Evolutionary conservation across 2,113 vertebrate genomes (phyloP), one percentile per base, ranked within the genome.

Genomic region (Hippolais icterina): DNA sequence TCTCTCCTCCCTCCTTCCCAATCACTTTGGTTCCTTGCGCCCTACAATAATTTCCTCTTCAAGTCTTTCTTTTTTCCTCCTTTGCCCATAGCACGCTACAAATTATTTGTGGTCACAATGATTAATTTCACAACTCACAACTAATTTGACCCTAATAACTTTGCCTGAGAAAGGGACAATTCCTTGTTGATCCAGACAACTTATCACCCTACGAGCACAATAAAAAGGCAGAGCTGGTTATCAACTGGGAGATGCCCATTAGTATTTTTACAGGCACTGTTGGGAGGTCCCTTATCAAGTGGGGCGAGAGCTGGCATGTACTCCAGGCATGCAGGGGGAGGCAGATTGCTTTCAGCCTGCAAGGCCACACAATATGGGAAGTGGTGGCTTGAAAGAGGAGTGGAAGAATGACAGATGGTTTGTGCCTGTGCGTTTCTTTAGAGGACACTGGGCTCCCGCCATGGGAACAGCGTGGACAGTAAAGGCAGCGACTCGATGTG

Each of bases 301-400:
- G 3, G 83, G 65, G 85, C 78, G 72, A 88, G 90, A 81, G 82
- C 4, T 92, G 95, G 85, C 91, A 83, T 89, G 76, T 71, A 91
- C 42, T 82, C 66, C 77, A 96, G 85, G 87, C 92, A 94, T 39
- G 75, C 47, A 68, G 78, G 79, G 93, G 78, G 92, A 95, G 96
- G 94, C 70, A 71, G 49, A 37, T 66, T 81, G 83, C 84, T 89
- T 91, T 87, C 66, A 91, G 89, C 52, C 83, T 77, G 90, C 93
- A 97, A 97, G 94, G 97, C 96, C 96, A 94, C 78, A 94, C 95
- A 94, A 27, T 88, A 92, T 97, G 97, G 96, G 96, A 97, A 97
- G 94, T 84, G 91, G 93, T 94, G 37, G 35, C 92, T 95, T 96
- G 93, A 97, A 96, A 97, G 95, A 96, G 96, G 94, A 95, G 93